Evolutionary conservation across 1,140 invertebrate genomes (phyloP).

Genomic region (Notospermus geniculatus): DNA sequence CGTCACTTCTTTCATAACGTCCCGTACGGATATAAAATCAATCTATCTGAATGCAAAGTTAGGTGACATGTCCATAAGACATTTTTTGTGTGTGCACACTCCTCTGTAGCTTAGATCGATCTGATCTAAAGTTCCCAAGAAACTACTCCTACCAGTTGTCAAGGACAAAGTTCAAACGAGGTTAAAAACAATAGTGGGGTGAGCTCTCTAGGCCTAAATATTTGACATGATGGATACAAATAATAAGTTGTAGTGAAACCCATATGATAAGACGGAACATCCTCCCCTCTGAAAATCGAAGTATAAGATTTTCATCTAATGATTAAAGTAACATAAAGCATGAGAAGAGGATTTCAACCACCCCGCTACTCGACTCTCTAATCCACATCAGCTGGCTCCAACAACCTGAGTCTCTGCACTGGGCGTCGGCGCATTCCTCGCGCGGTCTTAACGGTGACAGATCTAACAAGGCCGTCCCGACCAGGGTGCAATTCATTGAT

Average conservation of each 20-base stretch:
- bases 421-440: neutral
- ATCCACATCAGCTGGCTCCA: neutral
- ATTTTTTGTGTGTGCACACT: too few relatives aligned
- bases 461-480: neutral
- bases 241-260: neutral
- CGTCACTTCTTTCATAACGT: too few relatives aligned
- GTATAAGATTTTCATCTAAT: neutral
- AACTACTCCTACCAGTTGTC: too few relatives aligned
- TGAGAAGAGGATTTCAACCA: neutral
- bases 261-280: neutral
- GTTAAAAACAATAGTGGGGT: neutral
- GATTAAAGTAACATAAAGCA: neutral
- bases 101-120: too few relatives aligned
- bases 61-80: too few relatives aligned
- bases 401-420: neutral
- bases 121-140: too few relatives aligned
- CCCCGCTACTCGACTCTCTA: neutral
- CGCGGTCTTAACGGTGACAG: neutral
- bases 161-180: neutral
- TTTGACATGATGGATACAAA: neutral
- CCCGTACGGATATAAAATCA: too few relatives aligned
- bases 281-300: neutral
- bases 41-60: too few relatives aligned
- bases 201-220: neutral
- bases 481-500: neutral